phyloP scores from a whole-genome alignment of 1,140 invertebrate genomes.

The Hylaeus anthracinus region DNA sequence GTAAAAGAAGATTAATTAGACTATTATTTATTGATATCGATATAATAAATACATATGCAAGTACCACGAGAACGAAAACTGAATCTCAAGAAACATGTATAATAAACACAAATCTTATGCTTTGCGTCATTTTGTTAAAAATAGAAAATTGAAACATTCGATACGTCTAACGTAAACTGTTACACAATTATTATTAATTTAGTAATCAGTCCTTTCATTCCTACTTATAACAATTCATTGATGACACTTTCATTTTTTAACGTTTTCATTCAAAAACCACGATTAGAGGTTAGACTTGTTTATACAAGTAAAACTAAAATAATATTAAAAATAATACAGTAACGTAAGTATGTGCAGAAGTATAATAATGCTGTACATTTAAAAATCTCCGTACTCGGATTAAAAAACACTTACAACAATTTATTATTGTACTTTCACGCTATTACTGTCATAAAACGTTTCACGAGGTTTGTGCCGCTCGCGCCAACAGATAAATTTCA shows the following conservation, averaged over 20 bases:
- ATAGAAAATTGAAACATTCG: background rate
- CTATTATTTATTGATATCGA: slow-evolving; percentile 1
- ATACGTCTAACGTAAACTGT: background rate
- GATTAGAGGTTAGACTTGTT: slow-evolving; percentile 35
- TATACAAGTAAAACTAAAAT: background rate
- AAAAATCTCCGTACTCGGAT: background rate
- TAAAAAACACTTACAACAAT: slow-evolving; percentile 28
- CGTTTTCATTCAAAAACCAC: background rate
- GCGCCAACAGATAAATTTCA: slow-evolving; percentile 25
- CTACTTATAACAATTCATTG: slow-evolving; percentile 3
- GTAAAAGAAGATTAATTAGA: background rate
- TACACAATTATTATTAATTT: slow-evolving; percentile 6
- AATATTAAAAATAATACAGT: slow-evolving; percentile 14
- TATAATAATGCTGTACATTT: background rate
- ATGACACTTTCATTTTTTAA: background rate
- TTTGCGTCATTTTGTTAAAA: background rate
- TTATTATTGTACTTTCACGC: slow-evolving; percentile 24
- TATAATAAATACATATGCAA: slow-evolving; percentile 4
- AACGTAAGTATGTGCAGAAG: background rate
- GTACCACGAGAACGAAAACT: background rate
- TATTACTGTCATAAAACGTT: slow-evolving; percentile 1
- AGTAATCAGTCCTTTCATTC: background rate
- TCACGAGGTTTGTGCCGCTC: slow-evolving; percentile 42
- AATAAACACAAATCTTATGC: background rate
- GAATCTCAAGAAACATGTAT: background rate